A percentile compares a stretch with the other conserved stretches of the same genome.
phyloP scores from a whole-genome alignment of 1,140 invertebrate species.

The Dendroctonus ponderosae region DNA sequence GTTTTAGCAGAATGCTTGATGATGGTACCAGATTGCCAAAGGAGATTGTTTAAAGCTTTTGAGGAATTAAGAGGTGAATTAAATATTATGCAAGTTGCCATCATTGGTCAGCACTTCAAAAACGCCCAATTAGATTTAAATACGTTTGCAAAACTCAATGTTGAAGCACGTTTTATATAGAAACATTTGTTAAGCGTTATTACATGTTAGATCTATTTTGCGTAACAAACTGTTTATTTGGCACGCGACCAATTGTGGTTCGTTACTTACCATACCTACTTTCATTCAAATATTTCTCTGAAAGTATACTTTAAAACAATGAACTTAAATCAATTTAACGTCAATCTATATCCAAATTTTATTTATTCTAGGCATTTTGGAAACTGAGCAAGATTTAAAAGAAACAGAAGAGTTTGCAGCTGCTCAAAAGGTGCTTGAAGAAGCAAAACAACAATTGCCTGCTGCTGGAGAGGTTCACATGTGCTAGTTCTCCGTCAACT shows the following conservation, averaged over 20 bases:
- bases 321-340: too few species aligned
- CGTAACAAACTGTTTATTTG: too few species aligned
- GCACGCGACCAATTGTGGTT: too few species aligned
- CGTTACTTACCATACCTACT: too few species aligned
- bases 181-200: too few species aligned
- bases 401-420: slow-evolving; percentile 70
- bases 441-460: slow-evolving; percentile 65
- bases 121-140: too few species aligned
- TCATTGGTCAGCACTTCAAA: too few species aligned
- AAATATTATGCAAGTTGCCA: background rate
- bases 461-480: slow-evolving; percentile 46
- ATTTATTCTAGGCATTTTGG: slow-evolving; percentile 55
- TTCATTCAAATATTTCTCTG: too few species aligned
- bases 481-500: slow-evolving; percentile 30
- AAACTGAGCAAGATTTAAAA: slow-evolving; percentile 73
- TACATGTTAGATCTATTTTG: too few species aligned
- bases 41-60: slow-evolving; percentile 72
- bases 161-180: too few species aligned
- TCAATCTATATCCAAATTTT: background rate
- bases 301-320: too few species aligned
- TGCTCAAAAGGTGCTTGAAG: slow-evolving; percentile 67
- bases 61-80: slow-evolving; percentile 66
- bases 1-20: slow-evolving; percentile 82
- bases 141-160: too few species aligned
- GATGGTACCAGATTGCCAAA: slow-evolving; percentile 87